These are phyloP conservation scores for Diplodus puntazzo DNA, from an alignment of 2,797 vertebrate genomes.

Conservation along the genomic window DNA sequence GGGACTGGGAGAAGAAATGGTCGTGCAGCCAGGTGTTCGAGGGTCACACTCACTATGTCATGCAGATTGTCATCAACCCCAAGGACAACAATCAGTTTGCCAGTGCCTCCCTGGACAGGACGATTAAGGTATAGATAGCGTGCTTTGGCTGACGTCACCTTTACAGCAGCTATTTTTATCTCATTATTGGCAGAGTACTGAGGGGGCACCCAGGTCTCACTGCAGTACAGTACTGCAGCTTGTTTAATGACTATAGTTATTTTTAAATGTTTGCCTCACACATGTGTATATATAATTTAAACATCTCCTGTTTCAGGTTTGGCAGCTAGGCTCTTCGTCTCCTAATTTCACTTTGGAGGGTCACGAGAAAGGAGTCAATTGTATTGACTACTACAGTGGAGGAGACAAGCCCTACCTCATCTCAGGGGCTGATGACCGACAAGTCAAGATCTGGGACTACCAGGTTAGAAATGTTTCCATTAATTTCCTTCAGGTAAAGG, in stretches of 20 bases:
- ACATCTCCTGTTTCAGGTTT: constrained; percentile 86
- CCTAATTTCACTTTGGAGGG: constrained; percentile 99
- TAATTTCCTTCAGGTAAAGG: not conserved
- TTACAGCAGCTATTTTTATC: not conserved
- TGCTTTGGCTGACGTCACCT: not conserved
- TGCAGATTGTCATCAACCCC: constrained; percentile 99
- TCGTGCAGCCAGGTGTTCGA: constrained; percentile 98
- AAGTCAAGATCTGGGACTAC: constrained; percentile 99
- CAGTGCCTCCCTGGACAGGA: constrained; percentile 96
- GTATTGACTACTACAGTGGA: constrained; percentile 98
- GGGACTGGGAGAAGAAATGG: constrained; percentile 99
- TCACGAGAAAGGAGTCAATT: constrained; percentile 98
- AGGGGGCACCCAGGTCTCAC: not conserved
- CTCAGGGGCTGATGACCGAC: constrained; percentile 96
- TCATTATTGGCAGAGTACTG: not conserved
- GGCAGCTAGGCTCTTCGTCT: constrained; percentile 97
- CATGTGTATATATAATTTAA: not conserved
- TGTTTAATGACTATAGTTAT: not conserved
- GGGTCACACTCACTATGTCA: constrained; percentile 98
- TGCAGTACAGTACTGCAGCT: not conserved
- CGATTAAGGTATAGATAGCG: constrained; percentile 91
- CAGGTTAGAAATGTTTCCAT: constrained; percentile 85
- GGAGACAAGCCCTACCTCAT: constrained; percentile 99
- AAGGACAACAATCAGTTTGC: constrained; percentile 99
- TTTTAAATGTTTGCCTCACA: not conserved